phyloP scores from a whole-genome alignment of 2,113 vertebrate genomes.

The Macaca mulatta region DNA sequence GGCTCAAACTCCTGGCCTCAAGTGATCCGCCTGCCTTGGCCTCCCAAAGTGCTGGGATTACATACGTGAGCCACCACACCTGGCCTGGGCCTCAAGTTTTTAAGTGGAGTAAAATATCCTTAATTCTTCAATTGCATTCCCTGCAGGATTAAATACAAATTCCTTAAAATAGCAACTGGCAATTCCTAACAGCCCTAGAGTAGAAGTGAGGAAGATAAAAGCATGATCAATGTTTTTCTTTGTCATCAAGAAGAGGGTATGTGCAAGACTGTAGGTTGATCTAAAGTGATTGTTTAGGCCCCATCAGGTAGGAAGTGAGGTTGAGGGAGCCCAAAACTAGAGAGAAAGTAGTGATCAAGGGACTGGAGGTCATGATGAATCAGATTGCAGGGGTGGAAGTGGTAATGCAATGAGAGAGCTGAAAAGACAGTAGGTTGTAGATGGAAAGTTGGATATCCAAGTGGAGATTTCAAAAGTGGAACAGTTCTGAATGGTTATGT shows the following conservation, averaged over 20 bases:
- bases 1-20: no score
- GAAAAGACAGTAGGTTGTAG: not conserved
- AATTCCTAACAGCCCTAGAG: not conserved
- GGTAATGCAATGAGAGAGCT: not conserved
- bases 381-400: not conserved
- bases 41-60: no score
- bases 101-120: not conserved
- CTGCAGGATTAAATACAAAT: conserved; percentile 9
- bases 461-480: not conserved
- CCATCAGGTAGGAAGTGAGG: not conserved
- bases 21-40: no score
- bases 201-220: not conserved
- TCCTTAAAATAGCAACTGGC: not conserved
- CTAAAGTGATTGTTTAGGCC: not conserved
- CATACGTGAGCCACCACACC: no score
- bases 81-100: not conserved
- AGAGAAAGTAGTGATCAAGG: not conserved
- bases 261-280: not conserved
- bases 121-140: not conserved
- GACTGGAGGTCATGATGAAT: not conserved
- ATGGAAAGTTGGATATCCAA: not conserved
- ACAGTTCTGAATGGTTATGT: not conserved
- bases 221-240: not conserved
- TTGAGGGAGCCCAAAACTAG: not conserved
- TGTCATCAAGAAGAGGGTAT: not conserved